A percentile compares a stretch with the other conserved stretches of the same genome.
Conservation (phyloP, 2,113 vertebrate species). For the Rissa tridactyla region DNA sequence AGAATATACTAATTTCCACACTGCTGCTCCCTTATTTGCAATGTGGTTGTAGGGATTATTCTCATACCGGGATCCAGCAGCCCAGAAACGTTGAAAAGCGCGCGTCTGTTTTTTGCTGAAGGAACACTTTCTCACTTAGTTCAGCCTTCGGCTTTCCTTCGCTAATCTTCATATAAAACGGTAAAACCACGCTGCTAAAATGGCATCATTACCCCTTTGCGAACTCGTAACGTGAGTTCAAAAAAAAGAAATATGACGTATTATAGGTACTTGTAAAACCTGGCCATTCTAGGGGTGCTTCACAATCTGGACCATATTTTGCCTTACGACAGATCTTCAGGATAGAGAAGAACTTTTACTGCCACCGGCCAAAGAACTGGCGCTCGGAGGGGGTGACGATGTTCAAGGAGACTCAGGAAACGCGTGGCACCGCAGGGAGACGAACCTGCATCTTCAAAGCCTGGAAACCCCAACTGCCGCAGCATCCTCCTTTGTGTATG, state of each 20-base stretch:
- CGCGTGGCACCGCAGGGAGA: accelerated
- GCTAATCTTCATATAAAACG: background rate
- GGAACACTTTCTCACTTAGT: background rate
- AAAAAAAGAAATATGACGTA: background rate
- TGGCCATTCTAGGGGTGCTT: background rate
- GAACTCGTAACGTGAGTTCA: background rate
- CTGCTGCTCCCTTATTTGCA: background rate
- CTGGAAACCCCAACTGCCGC: background rate
- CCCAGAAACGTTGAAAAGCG: background rate
- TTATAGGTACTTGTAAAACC: background rate
- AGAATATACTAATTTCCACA: background rate
- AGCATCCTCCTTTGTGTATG: background rate
- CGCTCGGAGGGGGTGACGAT: accelerated
- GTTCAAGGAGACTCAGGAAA: too few relatives aligned
- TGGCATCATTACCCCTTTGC: background rate
- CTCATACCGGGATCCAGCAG: background rate
- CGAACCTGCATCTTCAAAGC: background rate
- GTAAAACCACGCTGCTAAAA: background rate
- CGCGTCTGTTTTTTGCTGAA: background rate
- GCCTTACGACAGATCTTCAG: background rate
- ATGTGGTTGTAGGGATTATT: background rate
- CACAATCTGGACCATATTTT: background rate
- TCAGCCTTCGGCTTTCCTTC: background rate
- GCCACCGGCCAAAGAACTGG: background rate
- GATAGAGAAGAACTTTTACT: background rate